phyloP scores from a whole-genome alignment of 2,888 invertebrate species.

The Dimorphilus gyrociliatus region DNA sequence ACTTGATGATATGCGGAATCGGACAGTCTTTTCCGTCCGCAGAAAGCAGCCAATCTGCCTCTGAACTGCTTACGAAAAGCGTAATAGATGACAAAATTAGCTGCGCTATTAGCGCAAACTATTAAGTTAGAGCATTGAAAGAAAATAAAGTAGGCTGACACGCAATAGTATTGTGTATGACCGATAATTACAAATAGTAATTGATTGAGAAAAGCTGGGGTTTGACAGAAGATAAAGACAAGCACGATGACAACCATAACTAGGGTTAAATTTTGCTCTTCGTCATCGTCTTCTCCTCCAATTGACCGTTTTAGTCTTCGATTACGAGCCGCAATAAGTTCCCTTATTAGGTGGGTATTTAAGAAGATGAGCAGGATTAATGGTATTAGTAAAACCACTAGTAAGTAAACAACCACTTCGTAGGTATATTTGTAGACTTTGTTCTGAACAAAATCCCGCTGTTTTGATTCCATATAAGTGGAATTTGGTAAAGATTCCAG shows the following conservation, averaged over 20 bases:
- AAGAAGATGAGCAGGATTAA: constrained; percentile 11
- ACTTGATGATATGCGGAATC: too few relatives aligned
- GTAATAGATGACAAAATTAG: constrained; percentile 14
- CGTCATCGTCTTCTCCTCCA: constrained; percentile 8
- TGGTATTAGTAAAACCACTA: constrained; percentile 13
- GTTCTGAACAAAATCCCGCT: too few relatives aligned
- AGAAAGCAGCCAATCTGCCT: constrained; percentile 9
- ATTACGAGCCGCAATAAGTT: constrained; percentile 8
- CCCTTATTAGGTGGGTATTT: constrained; percentile 10
- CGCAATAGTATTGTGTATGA: constrained; percentile 9
- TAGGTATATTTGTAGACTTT: constrained; percentile 11
- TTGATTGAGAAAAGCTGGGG: constrained; percentile 14
- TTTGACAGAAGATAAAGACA: constrained; percentile 13
- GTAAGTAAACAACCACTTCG: constrained; percentile 11
- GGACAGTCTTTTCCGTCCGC: too few relatives aligned
- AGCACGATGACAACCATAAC: constrained; percentile 15
- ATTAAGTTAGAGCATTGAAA: constrained; percentile 13
- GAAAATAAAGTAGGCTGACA: constrained; percentile 12
- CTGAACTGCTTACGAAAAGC: constrained; percentile 14
- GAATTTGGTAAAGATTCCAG: too few relatives aligned
- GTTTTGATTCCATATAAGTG: too few relatives aligned
- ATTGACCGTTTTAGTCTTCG: constrained; percentile 8
- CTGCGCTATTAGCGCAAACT: constrained; percentile 11
- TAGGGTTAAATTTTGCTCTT: constrained; percentile 11
- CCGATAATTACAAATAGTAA: constrained; percentile 6